A percentile compares a stretch with the other conserved stretches of the same genome.
Conservation (phyloP, 2,888 invertebrate genomes). For the Dryadula phaetusa region DNA sequence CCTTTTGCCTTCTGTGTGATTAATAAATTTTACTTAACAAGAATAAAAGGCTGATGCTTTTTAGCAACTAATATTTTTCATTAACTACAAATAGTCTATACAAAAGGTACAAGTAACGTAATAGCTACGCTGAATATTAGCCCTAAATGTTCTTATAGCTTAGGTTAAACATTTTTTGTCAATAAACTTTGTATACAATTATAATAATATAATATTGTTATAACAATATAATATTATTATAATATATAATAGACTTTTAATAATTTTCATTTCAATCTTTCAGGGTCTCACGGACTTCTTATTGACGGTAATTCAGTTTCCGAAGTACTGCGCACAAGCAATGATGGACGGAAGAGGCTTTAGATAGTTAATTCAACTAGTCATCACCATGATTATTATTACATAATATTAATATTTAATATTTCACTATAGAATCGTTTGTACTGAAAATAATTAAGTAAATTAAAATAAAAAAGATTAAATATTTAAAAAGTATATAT, state of each 20-base stretch:
- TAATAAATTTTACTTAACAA: no score
- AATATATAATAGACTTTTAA: constrained; percentile 3
- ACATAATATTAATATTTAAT: neutral
- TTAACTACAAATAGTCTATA: no score
- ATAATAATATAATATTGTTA: neutral
- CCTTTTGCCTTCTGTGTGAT: no score
- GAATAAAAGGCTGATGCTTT: no score
- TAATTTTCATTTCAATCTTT: constrained; percentile 54
- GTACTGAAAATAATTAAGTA: neutral
- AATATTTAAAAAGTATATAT: neutral
- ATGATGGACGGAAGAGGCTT: constrained; percentile 87
- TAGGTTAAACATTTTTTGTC: no score
- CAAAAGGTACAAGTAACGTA: no score
- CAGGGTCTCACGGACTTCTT: constrained; percentile 88
- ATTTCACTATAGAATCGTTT: constrained; percentile 6
- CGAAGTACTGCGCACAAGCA: constrained; percentile 87
- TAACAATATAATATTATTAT: neutral
- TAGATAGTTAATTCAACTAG: constrained; percentile 43
- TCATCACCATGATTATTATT: constrained; percentile 25
- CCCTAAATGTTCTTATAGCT: no score
- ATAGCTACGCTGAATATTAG: no score
- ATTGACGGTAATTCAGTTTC: constrained; percentile 88
- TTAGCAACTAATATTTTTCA: no score
- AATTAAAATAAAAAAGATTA: constrained; percentile 2
- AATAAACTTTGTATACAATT: no score